These are phyloP conservation scores for Hydrozoanthus gracilis DNA, from an alignment of 92 coral and sea anemone genomes.

Conservation along the genomic window DNA sequence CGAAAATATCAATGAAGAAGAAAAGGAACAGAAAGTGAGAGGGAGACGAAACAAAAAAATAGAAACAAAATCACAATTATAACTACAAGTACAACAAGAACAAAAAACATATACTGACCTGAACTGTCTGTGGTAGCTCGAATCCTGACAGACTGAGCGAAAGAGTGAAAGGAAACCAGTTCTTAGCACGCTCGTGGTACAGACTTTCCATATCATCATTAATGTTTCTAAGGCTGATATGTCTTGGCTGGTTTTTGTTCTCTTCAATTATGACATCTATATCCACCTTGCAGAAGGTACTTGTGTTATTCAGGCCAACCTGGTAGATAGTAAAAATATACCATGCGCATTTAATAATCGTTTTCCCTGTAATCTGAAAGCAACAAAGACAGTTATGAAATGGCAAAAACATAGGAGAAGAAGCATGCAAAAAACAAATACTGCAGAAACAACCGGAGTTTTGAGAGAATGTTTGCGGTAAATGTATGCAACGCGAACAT, in stretches of 20 bases:
- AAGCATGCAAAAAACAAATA: no score
- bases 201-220: conserved; percentile 80
- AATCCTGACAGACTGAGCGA: conserved; percentile 77
- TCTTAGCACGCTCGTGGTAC: conserved; percentile 76
- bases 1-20: no score
- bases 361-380: not conserved
- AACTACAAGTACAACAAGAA: not conserved
- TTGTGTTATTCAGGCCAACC: conserved; percentile 60
- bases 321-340: conserved; percentile 11
- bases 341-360: not conserved
- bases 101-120: conserved; percentile 56
- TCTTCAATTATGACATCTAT: conserved; percentile 76
- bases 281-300: conserved; percentile 63
- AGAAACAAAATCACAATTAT: not conserved
- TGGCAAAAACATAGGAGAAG: no score
- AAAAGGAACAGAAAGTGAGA: no score
- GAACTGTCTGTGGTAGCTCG: conserved; percentile 77
- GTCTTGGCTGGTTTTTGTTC: conserved; percentile 44
- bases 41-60: no score
- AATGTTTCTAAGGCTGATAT: conserved; percentile 50
- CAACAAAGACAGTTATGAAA: not conserved
- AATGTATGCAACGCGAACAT: no score
- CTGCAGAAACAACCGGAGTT: no score
- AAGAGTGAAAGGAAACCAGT: conserved; percentile 86
- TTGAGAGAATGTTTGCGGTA: no score